A percentile compares a stretch with the other conserved stretches of the same genome.
These are phyloP conservation scores for Leguminivora glycinivorella DNA, from an alignment of 1,140 invertebrate species.

Conservation along the genomic window DNA sequence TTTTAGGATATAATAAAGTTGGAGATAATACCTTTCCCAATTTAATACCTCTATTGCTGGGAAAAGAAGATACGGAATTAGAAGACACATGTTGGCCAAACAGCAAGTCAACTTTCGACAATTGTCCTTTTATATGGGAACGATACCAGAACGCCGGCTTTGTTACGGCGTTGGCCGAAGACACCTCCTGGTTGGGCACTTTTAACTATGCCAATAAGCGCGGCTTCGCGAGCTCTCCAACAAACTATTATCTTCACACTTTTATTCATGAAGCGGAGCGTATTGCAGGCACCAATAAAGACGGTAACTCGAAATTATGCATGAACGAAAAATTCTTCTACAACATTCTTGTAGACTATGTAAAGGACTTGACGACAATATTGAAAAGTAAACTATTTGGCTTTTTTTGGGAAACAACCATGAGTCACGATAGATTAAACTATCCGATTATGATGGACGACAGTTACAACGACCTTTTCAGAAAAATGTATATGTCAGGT, in stretches of 20 bases:
- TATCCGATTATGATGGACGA: conserved; percentile 83
- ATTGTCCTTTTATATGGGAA: conserved; percentile 87
- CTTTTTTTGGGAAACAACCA: conserved; percentile 87
- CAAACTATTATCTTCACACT: conserved; percentile 87
- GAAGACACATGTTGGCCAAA: conserved; percentile 74
- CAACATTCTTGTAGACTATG: conserved; percentile 80
- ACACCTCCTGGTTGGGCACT: conserved; percentile 82
- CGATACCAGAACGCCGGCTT: conserved; percentile 83
- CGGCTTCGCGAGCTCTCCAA: conserved; percentile 86
- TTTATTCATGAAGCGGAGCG: conserved; percentile 81
- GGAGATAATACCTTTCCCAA: conserved; percentile 89
- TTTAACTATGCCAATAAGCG: conserved; percentile 87
- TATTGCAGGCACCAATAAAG: conserved; percentile 76
- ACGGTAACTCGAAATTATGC: conserved; percentile 80
- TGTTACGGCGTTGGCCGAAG: conserved; percentile 87
- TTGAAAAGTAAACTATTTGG: conserved; percentile 82
- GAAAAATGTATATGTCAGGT: conserved; percentile 77
- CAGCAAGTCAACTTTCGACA: conserved; percentile 62
- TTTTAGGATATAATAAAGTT: conserved; percentile 87
- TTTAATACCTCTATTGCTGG: conserved; percentile 83
- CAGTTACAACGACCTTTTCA: conserved; percentile 79
- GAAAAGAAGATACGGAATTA: conserved; percentile 79
- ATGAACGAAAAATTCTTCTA: conserved; percentile 80
- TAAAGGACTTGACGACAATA: conserved; percentile 78
- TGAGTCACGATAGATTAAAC: conserved; percentile 87